A percentile compares a stretch with the other conserved stretches of the same genome.
These are phyloP conservation scores for Thymelicus acteon DNA, from an alignment of 2,888 invertebrate genomes.

Conservation along the genomic window DNA sequence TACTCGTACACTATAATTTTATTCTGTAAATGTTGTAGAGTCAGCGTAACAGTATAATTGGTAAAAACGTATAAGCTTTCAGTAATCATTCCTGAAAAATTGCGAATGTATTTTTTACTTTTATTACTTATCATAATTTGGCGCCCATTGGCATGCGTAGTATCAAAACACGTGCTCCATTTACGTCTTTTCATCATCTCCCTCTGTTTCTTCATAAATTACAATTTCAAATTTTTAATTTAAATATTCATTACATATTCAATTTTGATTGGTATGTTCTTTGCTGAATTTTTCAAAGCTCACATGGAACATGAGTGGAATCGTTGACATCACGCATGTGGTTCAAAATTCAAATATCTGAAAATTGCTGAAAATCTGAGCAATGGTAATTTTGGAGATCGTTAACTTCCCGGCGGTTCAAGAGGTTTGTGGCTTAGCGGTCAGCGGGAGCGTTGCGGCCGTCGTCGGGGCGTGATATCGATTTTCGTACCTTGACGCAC, in stretches of 20 bases:
- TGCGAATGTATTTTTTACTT: too few species aligned
- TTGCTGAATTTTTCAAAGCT: not conserved
- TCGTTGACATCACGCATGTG: not conserved
- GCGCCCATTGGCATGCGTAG: not conserved
- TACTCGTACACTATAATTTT: too few species aligned
- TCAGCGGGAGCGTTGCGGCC: constrained; percentile 61
- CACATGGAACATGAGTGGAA: not conserved
- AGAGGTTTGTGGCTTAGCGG: constrained; percentile 46
- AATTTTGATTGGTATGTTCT: not conserved
- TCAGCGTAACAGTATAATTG: too few species aligned
- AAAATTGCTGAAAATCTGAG: not conserved
- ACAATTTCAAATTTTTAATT: not conserved
- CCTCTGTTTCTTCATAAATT: not conserved
- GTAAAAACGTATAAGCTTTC: too few species aligned
- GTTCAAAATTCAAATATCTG: not conserved
- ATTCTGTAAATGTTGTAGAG: too few species aligned
- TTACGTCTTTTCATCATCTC: not conserved
- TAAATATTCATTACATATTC: not conserved
- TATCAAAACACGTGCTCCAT: not conserved
- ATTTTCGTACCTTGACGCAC: constrained; percentile 75
- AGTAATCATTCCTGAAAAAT: too few species aligned
- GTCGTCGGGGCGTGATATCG: constrained; percentile 59
- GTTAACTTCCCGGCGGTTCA: not conserved
- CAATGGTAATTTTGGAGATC: not conserved
- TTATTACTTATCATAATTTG: not conserved